phyloP scores from a whole-genome alignment of 1,140 invertebrate species.

The fruit fly (Drosophila melanogaster) region DNA sequence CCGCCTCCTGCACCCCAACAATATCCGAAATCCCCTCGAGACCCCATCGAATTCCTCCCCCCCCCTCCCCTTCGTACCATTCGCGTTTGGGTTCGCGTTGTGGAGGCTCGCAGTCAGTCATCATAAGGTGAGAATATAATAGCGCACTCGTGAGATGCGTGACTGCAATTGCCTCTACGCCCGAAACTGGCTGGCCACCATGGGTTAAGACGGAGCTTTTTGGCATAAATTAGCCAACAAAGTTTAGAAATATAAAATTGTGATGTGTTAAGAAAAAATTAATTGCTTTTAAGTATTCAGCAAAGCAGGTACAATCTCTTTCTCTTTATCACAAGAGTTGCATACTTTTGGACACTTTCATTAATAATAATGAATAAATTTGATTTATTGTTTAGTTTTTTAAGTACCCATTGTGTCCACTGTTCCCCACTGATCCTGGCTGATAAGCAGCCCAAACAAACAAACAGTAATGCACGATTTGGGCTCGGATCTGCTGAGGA shows the following conservation, averaged over 20 bases:
- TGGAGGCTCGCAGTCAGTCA: constrained; percentile 65
- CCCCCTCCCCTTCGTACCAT: constrained; percentile 4
- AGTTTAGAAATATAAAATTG: too few relatives aligned
- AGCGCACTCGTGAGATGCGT: constrained; percentile 81
- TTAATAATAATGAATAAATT: not conserved
- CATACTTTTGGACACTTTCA: not conserved
- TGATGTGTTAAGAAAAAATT: too few relatives aligned
- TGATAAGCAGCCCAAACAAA: constrained; percentile 81
- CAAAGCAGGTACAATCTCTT: too few relatives aligned
- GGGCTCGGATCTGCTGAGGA: constrained; percentile 18
- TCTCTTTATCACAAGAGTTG: not conserved
- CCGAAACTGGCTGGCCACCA: constrained; percentile 48
- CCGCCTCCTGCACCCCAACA: not conserved
- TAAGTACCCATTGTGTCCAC: constrained; percentile 6
- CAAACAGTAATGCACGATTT: constrained; percentile 82
- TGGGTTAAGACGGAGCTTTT: constrained; percentile 6
- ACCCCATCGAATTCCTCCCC: not conserved
- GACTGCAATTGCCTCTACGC: constrained; percentile 80
- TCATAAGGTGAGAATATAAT: constrained; percentile 83
- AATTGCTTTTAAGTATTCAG: not conserved
- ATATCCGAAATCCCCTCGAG: not conserved
- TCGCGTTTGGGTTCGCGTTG: constrained; percentile 35
- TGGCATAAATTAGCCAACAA: not conserved
- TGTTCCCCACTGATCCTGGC: constrained; percentile 52
- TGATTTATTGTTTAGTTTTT: too few relatives aligned